A percentile compares a stretch with the other conserved stretches of the same genome.
These are phyloP conservation scores for Hylaea fasciaria DNA, from an alignment of 2,888 invertebrate genomes.

Conservation along the genomic window DNA sequence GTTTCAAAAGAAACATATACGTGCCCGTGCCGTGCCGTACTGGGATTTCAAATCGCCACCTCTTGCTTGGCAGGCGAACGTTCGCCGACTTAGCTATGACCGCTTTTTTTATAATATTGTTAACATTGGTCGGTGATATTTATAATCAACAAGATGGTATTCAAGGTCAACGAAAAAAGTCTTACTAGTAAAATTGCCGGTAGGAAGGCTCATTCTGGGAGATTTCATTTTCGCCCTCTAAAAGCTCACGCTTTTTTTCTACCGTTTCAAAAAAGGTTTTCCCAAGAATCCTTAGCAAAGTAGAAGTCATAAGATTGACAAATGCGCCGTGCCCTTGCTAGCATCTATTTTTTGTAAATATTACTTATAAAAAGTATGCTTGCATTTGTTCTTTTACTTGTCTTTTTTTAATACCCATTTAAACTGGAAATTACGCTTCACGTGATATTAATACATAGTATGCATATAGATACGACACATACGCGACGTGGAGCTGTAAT, in stretches of 20 bases:
- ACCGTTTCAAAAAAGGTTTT: slow-evolving; percentile 24
- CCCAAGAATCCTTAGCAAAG: slow-evolving; percentile 18
- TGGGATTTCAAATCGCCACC: too few relatives aligned
- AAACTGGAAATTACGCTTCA: too few relatives aligned
- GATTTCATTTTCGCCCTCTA: slow-evolving; percentile 4
- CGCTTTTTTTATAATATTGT: too few relatives aligned
- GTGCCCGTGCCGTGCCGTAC: too few relatives aligned
- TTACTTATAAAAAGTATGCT: background rate
- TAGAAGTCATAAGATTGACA: slow-evolving; percentile 28
- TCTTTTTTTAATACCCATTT: too few relatives aligned
- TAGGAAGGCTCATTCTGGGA: background rate
- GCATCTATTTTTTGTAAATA: background rate
- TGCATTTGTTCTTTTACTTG: background rate
- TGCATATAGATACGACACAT: too few relatives aligned
- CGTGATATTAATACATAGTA: background rate
- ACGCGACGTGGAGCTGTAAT: too few relatives aligned
- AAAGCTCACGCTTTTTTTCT: slow-evolving; percentile 15
- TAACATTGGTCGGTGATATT: background rate
- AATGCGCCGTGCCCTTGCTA: slow-evolving; percentile 23
- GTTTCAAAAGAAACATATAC: too few relatives aligned
- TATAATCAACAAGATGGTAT: background rate
- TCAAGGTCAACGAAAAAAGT: background rate
- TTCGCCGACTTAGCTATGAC: too few relatives aligned
- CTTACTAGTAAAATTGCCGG: background rate
- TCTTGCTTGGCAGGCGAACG: too few relatives aligned